Conservation (phyloP, 2,113 vertebrate genomes). For the Cinclus mexicanus region DNA sequence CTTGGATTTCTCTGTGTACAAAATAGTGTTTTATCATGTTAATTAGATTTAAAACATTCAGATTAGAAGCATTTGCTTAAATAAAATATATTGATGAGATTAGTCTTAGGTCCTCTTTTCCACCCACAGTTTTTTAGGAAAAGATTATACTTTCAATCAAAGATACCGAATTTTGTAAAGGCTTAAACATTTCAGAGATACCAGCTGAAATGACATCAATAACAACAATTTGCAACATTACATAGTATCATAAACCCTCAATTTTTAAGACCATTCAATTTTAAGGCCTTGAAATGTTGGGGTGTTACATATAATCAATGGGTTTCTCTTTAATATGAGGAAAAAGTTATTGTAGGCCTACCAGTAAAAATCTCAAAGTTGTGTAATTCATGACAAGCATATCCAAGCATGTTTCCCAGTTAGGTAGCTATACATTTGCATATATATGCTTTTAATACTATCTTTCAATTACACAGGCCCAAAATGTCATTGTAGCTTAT, state of each 20-base stretch:
- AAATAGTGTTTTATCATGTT: constrained; percentile 73
- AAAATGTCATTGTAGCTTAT: background rate
- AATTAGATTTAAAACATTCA: constrained; percentile 56
- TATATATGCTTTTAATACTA: background rate
- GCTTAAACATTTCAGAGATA: background rate
- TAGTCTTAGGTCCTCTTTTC: constrained; percentile 15
- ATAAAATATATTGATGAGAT: constrained; percentile 11
- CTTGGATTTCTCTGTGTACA: constrained; percentile 81
- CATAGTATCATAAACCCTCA: background rate
- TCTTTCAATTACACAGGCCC: background rate
- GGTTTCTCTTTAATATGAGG: background rate
- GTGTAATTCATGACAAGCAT: background rate
- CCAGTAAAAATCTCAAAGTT: background rate
- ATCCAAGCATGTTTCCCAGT: constrained; percentile 5
- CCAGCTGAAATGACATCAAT: background rate
- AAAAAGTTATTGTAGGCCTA: background rate
- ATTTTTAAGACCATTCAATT: background rate
- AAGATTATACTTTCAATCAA: background rate
- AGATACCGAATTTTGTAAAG: background rate
- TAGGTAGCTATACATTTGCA: background rate
- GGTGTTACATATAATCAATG: background rate
- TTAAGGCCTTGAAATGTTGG: background rate
- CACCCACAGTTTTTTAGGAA: background rate
- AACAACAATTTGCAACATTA: background rate
- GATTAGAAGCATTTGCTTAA: constrained; percentile 57